These are phyloP conservation scores for Ploceus nigricollis DNA, from an alignment of 2,113 vertebrate genomes.

Conservation along the genomic window DNA sequence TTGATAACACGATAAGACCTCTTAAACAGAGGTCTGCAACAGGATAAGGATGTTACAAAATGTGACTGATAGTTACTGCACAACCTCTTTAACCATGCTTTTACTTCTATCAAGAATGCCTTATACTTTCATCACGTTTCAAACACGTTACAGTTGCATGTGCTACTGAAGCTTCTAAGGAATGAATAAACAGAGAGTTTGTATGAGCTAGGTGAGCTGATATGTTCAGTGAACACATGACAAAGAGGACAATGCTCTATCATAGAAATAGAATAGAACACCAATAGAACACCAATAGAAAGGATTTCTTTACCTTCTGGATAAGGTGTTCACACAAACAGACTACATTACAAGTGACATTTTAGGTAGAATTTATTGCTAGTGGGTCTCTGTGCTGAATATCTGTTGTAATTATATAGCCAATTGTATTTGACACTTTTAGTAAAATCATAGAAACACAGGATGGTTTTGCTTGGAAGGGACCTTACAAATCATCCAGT, in stretches of 20 bases:
- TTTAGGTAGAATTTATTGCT: not conserved
- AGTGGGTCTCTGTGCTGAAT: not conserved
- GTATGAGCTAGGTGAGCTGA: not conserved
- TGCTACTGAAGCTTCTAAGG: constrained; percentile 34
- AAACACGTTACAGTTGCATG: not conserved
- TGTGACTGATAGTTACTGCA: constrained; percentile 31
- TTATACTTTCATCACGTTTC: constrained; percentile 45
- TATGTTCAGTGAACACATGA: not conserved
- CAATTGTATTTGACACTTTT: not conserved
- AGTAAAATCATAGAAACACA: not conserved
- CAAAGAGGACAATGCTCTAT: not conserved
- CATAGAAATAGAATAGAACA: too few relatives aligned
- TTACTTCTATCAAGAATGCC: constrained; percentile 42
- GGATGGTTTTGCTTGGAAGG: not conserved
- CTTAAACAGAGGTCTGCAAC: constrained; percentile 39
- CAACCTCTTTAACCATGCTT: constrained; percentile 53
- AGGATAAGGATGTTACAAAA: constrained; percentile 48
- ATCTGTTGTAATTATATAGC: not conserved
- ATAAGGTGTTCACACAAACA: not conserved
- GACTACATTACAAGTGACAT: not conserved
- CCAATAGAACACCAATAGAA: not conserved
- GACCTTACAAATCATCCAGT: not conserved
- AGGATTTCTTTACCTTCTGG: not conserved
- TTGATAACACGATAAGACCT: not conserved
- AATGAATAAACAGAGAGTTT: not conserved